phyloP scores from a whole-genome alignment of 2,888 invertebrate genomes.

The Mimachlamys varia region DNA sequence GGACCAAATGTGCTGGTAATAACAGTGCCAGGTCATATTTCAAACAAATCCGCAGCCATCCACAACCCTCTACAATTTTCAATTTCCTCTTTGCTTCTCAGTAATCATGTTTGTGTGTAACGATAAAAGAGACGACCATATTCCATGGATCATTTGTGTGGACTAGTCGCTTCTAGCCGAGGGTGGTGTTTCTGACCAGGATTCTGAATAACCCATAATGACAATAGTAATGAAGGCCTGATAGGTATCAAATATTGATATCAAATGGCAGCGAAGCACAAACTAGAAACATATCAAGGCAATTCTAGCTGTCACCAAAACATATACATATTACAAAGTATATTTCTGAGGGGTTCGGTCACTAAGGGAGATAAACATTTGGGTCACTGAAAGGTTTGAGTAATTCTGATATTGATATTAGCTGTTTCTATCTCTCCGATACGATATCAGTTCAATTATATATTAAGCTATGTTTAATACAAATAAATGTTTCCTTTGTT shows the following conservation, averaged over 20 bases:
- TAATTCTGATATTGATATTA: too few species aligned
- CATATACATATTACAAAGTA: neutral
- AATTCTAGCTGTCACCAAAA: neutral
- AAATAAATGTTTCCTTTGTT: too few species aligned
- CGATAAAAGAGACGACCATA: constrained; percentile 22
- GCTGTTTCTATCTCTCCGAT: too few species aligned
- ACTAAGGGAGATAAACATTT: neutral
- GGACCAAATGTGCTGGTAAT: neutral
- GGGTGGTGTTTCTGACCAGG: neutral
- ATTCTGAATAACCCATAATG: neutral
- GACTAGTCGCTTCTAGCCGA: neutral
- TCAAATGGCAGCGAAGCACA: neutral
- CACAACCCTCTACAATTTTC: neutral
- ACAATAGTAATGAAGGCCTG: neutral
- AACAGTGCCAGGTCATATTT: neutral
- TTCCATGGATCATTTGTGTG: neutral
- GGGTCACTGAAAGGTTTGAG: neutral
- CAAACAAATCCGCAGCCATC: neutral
- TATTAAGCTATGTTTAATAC: too few species aligned
- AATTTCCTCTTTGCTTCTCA: constrained; percentile 28
- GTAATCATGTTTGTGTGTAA: constrained; percentile 31
- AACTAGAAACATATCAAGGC: neutral
- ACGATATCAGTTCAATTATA: too few species aligned
- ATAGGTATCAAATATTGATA: constrained; percentile 31
- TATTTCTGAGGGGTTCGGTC: neutral